phyloP scores from a whole-genome alignment of 2,113 vertebrate species.

The Antennarius striatus region DNA sequence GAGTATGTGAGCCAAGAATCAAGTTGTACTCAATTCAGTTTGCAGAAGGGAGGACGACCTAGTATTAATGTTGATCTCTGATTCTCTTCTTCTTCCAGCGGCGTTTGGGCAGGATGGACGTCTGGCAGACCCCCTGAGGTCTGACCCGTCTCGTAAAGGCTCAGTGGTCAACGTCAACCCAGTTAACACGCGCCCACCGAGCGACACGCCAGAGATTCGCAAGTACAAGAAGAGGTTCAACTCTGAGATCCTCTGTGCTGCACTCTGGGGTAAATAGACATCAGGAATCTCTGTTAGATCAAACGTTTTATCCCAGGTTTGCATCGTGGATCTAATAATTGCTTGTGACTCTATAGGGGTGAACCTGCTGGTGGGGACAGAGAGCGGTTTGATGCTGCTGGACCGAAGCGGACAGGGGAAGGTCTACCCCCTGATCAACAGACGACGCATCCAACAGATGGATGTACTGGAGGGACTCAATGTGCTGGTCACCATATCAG shows the following conservation, averaged over 20 bases:
- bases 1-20: conserved; percentile 1
- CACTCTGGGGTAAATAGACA: conserved; percentile 88
- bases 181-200: conserved; percentile 97
- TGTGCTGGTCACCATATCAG: conserved; percentile 97
- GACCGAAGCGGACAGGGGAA: conserved; percentile 98
- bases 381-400: conserved; percentile 97
- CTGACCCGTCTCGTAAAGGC: conserved; percentile 93
- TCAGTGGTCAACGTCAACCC: conserved; percentile 99
- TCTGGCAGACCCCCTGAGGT: conserved; percentile 92
- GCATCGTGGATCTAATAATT: no score
- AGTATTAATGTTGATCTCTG: background rate
- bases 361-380: conserved; percentile 95
- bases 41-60: background rate
- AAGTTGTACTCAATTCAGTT: background rate
- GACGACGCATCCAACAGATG: conserved; percentile 97
- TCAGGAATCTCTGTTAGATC: background rate
- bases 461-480: conserved; percentile 98
- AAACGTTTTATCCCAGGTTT: background rate
- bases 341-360: conserved; percentile 81
- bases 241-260: conserved; percentile 97
- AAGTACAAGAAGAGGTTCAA: conserved; percentile 99
- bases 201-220: conserved; percentile 97
- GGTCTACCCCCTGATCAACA: conserved; percentile 95
- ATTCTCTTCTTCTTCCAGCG: conserved; percentile 40
- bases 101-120: conserved; percentile 86